Evolutionary conservation across 2,797 vertebrate species (phyloP).

Genomic region (Rhinogobio ventralis): DNA sequence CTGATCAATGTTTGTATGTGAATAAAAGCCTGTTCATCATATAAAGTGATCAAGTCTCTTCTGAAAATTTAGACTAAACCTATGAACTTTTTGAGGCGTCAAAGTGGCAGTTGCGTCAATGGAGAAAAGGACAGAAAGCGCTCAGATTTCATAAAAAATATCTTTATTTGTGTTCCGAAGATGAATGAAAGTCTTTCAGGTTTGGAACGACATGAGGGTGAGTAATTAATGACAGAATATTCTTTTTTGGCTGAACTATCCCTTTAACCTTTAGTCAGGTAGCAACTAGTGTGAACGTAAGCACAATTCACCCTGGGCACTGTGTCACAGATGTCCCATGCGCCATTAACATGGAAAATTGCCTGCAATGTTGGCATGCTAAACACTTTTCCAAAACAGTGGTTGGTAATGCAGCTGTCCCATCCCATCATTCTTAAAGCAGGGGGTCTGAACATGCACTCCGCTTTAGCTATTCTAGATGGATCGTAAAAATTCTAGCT

Average conservation of each 20-base stretch:
- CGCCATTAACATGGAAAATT: conserved; percentile 37
- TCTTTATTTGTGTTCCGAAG: neutral
- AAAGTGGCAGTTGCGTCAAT: neutral
- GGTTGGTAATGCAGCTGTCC: conserved; percentile 41
- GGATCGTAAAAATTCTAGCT: conserved; percentile 20
- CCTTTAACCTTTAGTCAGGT: neutral
- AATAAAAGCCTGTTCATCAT: too few species aligned
- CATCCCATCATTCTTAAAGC: conserved; percentile 29
- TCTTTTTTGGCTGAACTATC: neutral
- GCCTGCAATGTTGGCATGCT: conserved; percentile 39
- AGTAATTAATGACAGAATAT: neutral
- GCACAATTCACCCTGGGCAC: neutral
- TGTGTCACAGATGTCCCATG: conserved; percentile 25
- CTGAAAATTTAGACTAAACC: neutral
- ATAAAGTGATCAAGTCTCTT: neutral
- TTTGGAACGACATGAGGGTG: neutral
- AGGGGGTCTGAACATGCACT: conserved; percentile 20
- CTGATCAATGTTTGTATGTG: too few species aligned
- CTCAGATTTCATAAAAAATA: neutral
- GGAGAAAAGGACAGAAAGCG: neutral
- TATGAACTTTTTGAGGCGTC: neutral
- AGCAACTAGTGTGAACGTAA: neutral
- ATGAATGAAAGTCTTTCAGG: neutral
- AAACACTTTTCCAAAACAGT: conserved; percentile 55
- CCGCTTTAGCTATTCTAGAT: conserved; percentile 14